Evolutionary conservation across 2,888 invertebrate species (phyloP).

Genomic region (Watsonalla binaria): DNA sequence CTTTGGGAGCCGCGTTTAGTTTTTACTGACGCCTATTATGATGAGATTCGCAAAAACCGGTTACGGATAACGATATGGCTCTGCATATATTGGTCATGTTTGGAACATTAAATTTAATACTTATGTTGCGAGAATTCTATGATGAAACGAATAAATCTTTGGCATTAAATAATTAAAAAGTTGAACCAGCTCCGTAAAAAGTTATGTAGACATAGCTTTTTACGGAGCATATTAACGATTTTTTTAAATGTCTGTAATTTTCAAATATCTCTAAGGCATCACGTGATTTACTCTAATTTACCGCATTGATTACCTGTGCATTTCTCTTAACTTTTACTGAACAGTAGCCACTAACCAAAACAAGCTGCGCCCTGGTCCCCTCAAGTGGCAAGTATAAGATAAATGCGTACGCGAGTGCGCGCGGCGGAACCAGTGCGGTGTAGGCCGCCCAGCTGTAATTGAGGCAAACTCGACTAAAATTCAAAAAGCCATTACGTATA

Average conservation of each 20-base stretch:
- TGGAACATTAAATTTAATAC: not conserved
- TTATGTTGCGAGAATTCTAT: not conserved
- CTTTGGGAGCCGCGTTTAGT: not conserved
- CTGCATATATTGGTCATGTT: not conserved
- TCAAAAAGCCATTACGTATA: too few relatives aligned
- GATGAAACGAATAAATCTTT: too few relatives aligned
- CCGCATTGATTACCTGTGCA: too few relatives aligned
- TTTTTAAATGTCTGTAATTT: too few relatives aligned
- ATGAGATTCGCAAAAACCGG: not conserved
- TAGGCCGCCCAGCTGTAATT: conserved; percentile 8
- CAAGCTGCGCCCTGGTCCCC: not conserved
- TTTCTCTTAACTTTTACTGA: too few relatives aligned
- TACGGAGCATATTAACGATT: too few relatives aligned
- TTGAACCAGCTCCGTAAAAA: too few relatives aligned
- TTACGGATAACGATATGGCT: not conserved
- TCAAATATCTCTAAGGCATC: too few relatives aligned
- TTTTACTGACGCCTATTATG: not conserved
- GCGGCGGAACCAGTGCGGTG: conserved; percentile 13
- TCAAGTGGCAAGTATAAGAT: conserved; percentile 34
- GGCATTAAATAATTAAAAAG: too few relatives aligned
- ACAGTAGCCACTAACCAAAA: not conserved
- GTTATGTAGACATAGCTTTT: too few relatives aligned
- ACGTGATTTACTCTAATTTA: too few relatives aligned
- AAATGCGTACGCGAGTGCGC: conserved; percentile 27
- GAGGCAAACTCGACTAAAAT: not conserved